phyloP scores from a whole-genome alignment of 2,113 vertebrate genomes.

The Aegithalos caudatus region DNA sequence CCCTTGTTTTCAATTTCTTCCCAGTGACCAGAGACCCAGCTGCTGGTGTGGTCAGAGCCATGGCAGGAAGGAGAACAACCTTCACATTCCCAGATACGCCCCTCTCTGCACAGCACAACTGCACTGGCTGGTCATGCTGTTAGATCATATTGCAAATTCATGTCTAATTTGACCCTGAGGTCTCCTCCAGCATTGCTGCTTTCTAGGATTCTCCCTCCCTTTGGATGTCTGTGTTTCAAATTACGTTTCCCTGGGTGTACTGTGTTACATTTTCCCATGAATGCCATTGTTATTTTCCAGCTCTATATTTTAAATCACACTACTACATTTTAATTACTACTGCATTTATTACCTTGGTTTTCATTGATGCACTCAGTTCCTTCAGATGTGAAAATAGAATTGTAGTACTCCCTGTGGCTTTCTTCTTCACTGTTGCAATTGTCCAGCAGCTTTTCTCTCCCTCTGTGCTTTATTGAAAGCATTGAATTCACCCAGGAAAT shows the following conservation, averaged over 20 bases:
- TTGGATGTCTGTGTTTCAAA: conserved; percentile 57
- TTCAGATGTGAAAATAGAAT: background rate
- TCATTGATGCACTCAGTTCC: background rate
- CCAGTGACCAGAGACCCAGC: background rate
- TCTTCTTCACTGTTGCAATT: background rate
- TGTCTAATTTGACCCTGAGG: conserved; percentile 56
- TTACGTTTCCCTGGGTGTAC: conserved; percentile 36
- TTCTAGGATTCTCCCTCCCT: conserved; percentile 61
- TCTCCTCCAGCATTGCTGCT: conserved; percentile 34
- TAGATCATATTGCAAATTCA: conserved; percentile 57
- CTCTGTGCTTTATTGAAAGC: background rate
- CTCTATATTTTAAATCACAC: conserved; percentile 12
- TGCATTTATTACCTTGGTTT: background rate
- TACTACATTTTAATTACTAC: background rate
- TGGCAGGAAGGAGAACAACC: background rate
- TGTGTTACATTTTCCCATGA: conserved; percentile 65
- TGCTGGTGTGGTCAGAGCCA: background rate
- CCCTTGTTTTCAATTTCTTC: background rate
- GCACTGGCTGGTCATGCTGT: conserved; percentile 39
- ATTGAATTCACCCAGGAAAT: background rate
- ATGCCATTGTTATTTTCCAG: conserved; percentile 25
- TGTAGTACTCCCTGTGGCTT: background rate
- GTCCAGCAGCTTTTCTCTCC: background rate
- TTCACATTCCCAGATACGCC: background rate
- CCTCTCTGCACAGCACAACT: background rate